These are phyloP conservation scores for Ptychadena robeensis DNA, from an alignment of 2,797 vertebrate genomes.

Conservation along the genomic window DNA sequence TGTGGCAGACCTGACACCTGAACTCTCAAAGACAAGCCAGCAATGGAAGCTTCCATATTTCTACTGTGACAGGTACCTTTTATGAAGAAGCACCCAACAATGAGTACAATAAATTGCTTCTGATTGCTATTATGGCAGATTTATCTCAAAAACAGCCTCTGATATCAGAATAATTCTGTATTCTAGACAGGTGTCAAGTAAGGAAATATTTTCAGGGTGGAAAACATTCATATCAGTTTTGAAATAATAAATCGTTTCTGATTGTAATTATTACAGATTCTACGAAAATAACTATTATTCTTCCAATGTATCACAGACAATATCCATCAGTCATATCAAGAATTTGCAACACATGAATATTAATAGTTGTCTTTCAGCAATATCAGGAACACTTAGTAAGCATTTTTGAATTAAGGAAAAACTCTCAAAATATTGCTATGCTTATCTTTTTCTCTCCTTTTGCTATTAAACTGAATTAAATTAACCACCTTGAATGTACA, in stretches of 20 bases:
- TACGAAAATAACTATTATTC: constrained; percentile 33
- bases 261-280: constrained; percentile 45
- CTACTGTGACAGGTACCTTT: no score
- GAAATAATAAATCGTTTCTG: constrained; percentile 41
- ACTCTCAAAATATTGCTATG: not conserved
- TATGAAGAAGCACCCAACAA: no score
- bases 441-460: not conserved
- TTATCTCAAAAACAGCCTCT: constrained; percentile 1
- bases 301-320: constrained; percentile 41
- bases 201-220: not conserved
- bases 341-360: constrained; percentile 45
- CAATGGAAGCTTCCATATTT: no score
- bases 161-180: not conserved
- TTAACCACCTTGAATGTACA: no score
- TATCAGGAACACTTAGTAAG: constrained; percentile 31
- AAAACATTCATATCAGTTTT: constrained; percentile 7
- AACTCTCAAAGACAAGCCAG: no score
- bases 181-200: constrained; percentile 31
- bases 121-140: constrained; percentile 23
- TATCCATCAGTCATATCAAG: constrained; percentile 52
- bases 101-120: constrained; percentile 9
- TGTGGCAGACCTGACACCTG: no score
- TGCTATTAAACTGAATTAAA: no score
- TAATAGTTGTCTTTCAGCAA: constrained; percentile 41
- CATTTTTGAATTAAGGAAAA: constrained; percentile 20